Base-by-base conservation (phyloP, 1,140 invertebrate genomes). In the Himalopsyche phryganea region DNA sequence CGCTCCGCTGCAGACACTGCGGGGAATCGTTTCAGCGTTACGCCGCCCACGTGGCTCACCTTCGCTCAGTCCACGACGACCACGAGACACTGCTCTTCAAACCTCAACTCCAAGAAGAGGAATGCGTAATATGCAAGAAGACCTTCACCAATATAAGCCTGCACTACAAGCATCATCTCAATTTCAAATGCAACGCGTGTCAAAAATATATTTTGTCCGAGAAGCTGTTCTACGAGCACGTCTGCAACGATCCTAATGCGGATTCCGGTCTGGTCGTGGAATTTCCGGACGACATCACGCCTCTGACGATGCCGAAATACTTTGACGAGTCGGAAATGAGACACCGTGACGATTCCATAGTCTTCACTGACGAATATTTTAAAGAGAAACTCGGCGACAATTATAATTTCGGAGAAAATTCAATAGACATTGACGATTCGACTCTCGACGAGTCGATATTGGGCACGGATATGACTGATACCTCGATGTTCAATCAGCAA, bases 71-170 rank as follows among this genome's bases (percentile, higher is more conserved):
- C 4, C 76, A 78, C 50, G 73, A 76, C 44, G 69, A 64, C 1
- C 62, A 61, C 7, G 70, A 76, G 60, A 77, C 74, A 36, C 54
- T 77, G 49, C 73, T 77, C 49, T 74, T 76, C 50, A 64, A 72
- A 11, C 66, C 72, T 3, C 60, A 63, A 0, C 70, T 74, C 9
- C 73, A 68, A 60, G 65, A 72, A 0, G 75, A 76, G 33, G 63
- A 55, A 6, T 78, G 76, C 53, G 66, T 71, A 0, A 69, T 78
- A 0, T 78, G 76, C 48, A 67, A 71, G 0, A 71, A 70, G n/a
- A 55, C 68, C 3, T 78, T 77, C 51, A 70, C 73, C 3, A 77
- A 77, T 51, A 59, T 78, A 10, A 73, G 77, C 64, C 76, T 77
- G 33, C 76, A 78, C 59, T 78, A 78, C 50, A 68, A 73, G 4